Evolutionary conservation across 2,113 vertebrate genomes (phyloP).

Genomic region (Caranx ignobilis): DNA sequence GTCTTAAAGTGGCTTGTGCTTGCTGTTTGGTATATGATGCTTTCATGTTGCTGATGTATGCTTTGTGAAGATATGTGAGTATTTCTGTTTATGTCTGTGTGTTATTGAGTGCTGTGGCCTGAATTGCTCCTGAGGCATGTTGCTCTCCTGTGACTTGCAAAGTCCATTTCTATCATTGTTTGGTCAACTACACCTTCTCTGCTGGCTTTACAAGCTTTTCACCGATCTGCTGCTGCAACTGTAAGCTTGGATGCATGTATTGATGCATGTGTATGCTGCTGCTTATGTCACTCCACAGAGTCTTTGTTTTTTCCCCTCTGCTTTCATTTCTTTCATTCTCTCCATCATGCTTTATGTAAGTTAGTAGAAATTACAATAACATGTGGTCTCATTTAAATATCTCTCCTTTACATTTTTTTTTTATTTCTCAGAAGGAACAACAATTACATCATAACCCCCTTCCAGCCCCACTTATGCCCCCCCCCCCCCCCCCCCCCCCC

Average conservation of each 20-base stretch:
- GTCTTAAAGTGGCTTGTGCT: not conserved
- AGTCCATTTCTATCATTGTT: not conserved
- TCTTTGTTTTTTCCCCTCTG: not conserved
- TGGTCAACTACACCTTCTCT: not conserved
- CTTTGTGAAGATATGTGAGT: not conserved
- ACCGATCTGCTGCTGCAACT: not conserved
- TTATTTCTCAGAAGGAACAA: too few species aligned
- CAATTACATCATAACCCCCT: too few species aligned
- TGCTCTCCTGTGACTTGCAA: not conserved
- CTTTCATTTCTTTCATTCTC: too few species aligned
- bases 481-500: too few species aligned
- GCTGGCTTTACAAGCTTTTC: not conserved
- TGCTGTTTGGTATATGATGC: not conserved
- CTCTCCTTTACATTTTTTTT: too few species aligned
- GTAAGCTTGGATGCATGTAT: not conserved
- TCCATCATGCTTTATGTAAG: too few species aligned
- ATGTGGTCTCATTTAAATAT: too few species aligned
- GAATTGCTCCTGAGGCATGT: not conserved
- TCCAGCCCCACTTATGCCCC: too few species aligned
- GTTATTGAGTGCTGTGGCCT: not conserved
- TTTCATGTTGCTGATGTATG: not conserved
- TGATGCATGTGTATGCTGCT: not conserved
- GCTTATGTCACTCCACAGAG: not conserved
- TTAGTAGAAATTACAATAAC: too few species aligned
- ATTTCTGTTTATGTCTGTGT: not conserved